Conservation (phyloP, 2,113 vertebrate species). For the Zosterops hypoxanthus region DNA sequence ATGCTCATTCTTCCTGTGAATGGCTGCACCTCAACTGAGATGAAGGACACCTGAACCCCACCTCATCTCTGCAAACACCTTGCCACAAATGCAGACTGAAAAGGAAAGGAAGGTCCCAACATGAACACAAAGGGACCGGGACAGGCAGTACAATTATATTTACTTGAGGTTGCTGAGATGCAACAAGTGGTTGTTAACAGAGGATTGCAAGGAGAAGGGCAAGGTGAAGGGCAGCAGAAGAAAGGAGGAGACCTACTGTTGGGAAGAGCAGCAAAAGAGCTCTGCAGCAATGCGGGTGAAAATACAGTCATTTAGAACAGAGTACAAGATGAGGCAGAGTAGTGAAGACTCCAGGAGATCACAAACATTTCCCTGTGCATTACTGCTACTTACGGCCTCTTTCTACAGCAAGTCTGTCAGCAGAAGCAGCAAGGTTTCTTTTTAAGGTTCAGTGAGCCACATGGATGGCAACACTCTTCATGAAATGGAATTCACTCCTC, state of each 20-base stretch:
- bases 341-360: background rate
- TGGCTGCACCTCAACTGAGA: background rate
- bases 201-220: background rate
- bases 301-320: background rate
- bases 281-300: background rate
- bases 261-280: background rate
- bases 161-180: background rate
- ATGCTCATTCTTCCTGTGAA: background rate
- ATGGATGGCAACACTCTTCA: background rate
- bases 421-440: background rate
- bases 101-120: background rate
- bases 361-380: accelerated
- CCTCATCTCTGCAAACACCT: background rate
- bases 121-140: background rate
- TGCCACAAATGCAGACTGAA: accelerated
- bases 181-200: background rate
- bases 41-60: background rate
- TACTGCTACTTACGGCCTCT: background rate
- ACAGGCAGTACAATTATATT: background rate
- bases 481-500: background rate
- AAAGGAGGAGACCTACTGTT: background rate
- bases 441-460: background rate
- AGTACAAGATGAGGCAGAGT: background rate
- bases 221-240: background rate
- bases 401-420: background rate